Base-by-base conservation (phyloP, 2,888 invertebrate genomes). In the Cantharis flavilabris region DNA sequence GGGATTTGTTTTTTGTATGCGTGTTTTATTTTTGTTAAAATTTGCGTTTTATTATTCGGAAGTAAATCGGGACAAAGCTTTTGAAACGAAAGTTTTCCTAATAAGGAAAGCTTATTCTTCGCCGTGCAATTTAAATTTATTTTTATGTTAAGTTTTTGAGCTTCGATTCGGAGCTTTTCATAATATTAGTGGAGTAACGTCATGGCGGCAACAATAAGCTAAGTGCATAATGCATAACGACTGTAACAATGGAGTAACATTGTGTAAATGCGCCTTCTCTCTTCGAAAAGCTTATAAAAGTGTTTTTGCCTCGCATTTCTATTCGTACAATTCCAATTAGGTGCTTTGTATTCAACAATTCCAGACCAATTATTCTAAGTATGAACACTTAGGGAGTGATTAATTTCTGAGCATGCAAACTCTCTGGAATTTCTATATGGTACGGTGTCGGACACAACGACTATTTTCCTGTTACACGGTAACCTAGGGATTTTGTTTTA, bases 401-500 rank as follows among this genome's bases (percentile, higher is more conserved):
- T 80, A 80, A 80, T 80, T 78, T 49, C 33, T 28, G 62, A 20
- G 75, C 80, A 80, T 76, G 76, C 80, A 78, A 75, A 75, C 73
- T 78, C 76, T 73, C 72, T 74, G 71, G 63, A 70, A 79, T 79
- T 76, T 76, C 65, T 67, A 67, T 67, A 67, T 23, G 64, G 20
- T 76, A 74, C 76, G 73, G 76, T 76, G 76, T 64, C 71, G 73
- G 76, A 74, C 73, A 79, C 78, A 70, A 76, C 72, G 78, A 76
- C 76, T 71, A 76, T 79, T 74, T 11, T 73, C 64, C 76, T 62
- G 70, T 62, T 72, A 71, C 71, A 76, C 63, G 75, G 77, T 77
- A 72, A 77, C 75, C 79, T 75, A 73, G 80, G 80, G 78, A 80
- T 80, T 79, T 71, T 77, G 71, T 72, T 79, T 80, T 80, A 80